These are phyloP conservation scores for Spheniscus humboldti DNA, from an alignment of 2,797 vertebrate species.

Conservation along the genomic window DNA sequence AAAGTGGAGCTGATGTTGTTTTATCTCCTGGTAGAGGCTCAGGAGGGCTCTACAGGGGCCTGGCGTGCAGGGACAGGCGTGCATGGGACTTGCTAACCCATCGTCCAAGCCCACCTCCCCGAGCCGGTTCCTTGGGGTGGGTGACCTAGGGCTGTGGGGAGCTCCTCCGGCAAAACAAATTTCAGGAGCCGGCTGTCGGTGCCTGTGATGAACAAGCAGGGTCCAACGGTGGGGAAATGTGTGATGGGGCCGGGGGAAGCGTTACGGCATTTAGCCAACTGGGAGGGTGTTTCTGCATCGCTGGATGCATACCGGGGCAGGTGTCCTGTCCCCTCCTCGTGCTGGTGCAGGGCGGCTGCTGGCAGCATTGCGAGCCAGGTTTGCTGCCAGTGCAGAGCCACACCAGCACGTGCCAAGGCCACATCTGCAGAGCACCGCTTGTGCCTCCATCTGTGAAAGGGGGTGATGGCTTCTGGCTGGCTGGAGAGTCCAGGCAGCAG, in stretches of 20 bases:
- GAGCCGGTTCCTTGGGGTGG: accelerated
- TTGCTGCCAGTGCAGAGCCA: background rate
- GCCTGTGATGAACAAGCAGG: background rate
- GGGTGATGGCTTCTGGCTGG: background rate
- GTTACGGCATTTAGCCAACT: accelerated
- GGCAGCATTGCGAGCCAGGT: background rate
- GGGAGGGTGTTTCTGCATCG: background rate
- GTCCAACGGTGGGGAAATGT: background rate
- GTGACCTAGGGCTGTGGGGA: background rate
- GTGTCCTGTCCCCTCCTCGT: background rate
- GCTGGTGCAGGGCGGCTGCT: background rate
- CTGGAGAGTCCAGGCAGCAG: background rate
- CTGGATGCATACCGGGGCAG: background rate
- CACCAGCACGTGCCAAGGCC: background rate
- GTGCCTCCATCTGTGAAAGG: background rate
- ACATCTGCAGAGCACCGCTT: background rate
- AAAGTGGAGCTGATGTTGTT: background rate
- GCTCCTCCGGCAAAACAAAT: background rate
- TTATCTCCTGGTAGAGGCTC: background rate
- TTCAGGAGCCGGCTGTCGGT: background rate
- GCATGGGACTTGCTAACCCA: background rate
- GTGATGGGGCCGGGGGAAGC: accelerated
- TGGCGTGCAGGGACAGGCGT: background rate
- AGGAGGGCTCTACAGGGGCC: background rate
- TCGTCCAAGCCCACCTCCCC: background rate